Conservation (phyloP, 2,888 invertebrate genomes). For the Fragum sueziense region DNA sequence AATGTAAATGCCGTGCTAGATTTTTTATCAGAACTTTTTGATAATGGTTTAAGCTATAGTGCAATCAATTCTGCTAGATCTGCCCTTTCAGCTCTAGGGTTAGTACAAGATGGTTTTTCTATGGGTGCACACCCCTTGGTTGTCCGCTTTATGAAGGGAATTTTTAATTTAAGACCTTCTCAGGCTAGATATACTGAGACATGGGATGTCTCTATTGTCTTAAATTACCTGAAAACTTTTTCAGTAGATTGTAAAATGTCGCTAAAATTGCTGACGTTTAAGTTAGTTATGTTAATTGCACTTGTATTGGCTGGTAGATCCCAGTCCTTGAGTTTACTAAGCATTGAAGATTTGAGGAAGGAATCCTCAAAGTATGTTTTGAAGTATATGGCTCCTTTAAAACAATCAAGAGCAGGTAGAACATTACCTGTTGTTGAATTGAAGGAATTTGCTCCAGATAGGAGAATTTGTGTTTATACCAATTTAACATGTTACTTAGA, state of each 20-base stretch:
- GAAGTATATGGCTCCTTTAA: not conserved
- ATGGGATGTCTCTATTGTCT: constrained; percentile 32
- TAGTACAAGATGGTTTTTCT: constrained; percentile 29
- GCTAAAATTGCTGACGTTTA: constrained; percentile 24
- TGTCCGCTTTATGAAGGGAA: constrained; percentile 17
- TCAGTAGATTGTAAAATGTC: not conserved
- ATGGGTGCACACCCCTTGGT: constrained; percentile 43
- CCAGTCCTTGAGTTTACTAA: constrained; percentile 4
- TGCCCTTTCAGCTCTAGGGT: constrained; percentile 32
- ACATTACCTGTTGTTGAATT: not conserved
- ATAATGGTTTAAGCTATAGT: constrained; percentile 29
- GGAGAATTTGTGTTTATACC: constrained; percentile 7
- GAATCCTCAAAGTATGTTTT: not conserved
- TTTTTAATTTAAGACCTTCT: constrained; percentile 9
- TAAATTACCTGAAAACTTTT: constrained; percentile 2
- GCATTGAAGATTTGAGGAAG: not conserved
- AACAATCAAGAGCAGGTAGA: constrained; percentile 5
- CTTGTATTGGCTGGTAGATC: constrained; percentile 14
- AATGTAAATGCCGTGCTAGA: constrained; percentile 33
- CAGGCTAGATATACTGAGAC: not conserved
- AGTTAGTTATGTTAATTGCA: constrained; percentile 24
- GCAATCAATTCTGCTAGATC: constrained; percentile 46
- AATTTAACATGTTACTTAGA: not conserved
- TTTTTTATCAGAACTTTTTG: constrained; percentile 37
- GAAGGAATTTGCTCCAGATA: not conserved